Conservation (phyloP, 2,113 vertebrate genomes). For the Pelmatolapia mariae region DNA sequence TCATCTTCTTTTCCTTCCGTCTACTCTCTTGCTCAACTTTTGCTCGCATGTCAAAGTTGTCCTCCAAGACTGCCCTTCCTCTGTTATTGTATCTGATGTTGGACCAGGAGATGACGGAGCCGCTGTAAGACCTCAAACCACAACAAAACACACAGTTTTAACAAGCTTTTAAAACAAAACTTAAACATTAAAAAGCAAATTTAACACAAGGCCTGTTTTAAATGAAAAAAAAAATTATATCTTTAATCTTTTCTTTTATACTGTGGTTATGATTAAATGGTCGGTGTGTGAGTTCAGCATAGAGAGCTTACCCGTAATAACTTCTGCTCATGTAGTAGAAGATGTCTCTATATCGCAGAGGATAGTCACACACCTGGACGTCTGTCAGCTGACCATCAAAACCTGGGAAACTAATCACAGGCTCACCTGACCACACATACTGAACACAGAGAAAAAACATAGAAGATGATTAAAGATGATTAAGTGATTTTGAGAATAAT, state of each 20-base stretch:
- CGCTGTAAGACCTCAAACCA: not conserved
- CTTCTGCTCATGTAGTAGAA: conserved; percentile 14
- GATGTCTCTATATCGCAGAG: conserved; percentile 13
- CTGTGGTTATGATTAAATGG: not conserved
- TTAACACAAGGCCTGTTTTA: not conserved
- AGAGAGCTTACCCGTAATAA: not conserved
- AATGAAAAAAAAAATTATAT: not conserved
- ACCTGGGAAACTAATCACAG: conserved; percentile 6
- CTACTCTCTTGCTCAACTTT: not conserved
- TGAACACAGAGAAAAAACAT: not conserved
- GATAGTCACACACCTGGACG: conserved; percentile 56
- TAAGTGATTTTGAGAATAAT: not conserved
- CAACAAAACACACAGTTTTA: not conserved
- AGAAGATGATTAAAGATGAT: not conserved
- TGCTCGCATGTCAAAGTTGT: not conserved
- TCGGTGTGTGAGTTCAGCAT: not conserved
- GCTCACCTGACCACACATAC: conserved; percentile 23
- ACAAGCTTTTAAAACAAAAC: not conserved
- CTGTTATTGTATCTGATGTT: not conserved
- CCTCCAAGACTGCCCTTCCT: not conserved
- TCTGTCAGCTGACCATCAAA: conserved; percentile 56
- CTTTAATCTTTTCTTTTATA: accelerated
- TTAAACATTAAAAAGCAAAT: not conserved
- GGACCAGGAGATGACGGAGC: not conserved
- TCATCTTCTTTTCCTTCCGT: not conserved